These are phyloP conservation scores for Pheosia tremula DNA, from an alignment of 2,888 invertebrate genomes.

Conservation along the genomic window DNA sequence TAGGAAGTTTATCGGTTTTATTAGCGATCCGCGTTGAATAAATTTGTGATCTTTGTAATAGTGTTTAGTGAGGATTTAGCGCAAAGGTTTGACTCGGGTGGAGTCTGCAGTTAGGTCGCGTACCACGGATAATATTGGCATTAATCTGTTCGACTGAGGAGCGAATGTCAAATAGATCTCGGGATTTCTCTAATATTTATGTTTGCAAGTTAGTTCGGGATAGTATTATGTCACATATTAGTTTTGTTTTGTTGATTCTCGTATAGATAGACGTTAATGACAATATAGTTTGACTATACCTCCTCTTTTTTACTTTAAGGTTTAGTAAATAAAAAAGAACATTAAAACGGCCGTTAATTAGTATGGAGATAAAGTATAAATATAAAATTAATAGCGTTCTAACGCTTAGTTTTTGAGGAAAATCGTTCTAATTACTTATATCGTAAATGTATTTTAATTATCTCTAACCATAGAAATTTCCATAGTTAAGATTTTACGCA, in stretches of 20 bases:
- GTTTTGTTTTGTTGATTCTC: constrained; percentile 14
- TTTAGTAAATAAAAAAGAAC: too few species aligned
- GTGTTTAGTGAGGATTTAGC: constrained; percentile 75
- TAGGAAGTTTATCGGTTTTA: constrained; percentile 67
- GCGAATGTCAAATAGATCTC: constrained; percentile 72
- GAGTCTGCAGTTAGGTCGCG: constrained; percentile 60
- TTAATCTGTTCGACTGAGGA: constrained; percentile 72
- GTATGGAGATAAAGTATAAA: too few species aligned
- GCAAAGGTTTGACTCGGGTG: constrained; percentile 54
- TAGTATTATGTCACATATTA: constrained; percentile 36
- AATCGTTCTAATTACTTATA: too few species aligned
- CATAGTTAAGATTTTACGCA: too few species aligned
- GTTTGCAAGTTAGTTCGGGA: constrained; percentile 40
- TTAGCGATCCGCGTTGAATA: constrained; percentile 72
- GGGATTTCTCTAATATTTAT: constrained; percentile 59
- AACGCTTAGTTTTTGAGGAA: too few species aligned
- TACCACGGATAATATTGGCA: constrained; percentile 67
- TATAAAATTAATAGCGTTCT: too few species aligned
- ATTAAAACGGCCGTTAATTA: too few species aligned
- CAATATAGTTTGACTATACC: too few species aligned
- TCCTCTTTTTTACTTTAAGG: too few species aligned
- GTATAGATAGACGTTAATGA: constrained; percentile 12
- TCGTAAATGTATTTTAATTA: too few species aligned
- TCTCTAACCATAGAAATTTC: too few species aligned
- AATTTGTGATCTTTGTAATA: constrained; percentile 72